Evolutionary conservation across 2,888 invertebrate genomes (phyloP).

Genomic region (Macrophya alboannulata): DNA sequence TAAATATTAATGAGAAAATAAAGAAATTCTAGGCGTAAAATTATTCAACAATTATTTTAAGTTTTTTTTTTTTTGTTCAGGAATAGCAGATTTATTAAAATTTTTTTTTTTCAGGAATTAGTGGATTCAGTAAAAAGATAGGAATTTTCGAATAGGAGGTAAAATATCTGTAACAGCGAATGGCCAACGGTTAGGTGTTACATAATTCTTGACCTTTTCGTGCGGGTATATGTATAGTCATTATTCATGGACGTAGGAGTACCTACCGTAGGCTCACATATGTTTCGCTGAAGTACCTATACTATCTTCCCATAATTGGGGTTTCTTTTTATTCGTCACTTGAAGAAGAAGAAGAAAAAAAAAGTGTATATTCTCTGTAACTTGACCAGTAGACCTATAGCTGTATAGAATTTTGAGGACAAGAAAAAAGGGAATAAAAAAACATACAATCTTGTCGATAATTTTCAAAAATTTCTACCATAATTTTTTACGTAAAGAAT

Average conservation of each 20-base stretch:
- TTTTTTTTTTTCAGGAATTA: no score
- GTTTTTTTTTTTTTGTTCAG: no score
- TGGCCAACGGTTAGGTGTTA: conserved; percentile 4
- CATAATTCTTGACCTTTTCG: conserved; percentile 35
- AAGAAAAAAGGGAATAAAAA: no score
- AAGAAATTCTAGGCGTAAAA: no score
- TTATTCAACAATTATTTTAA: no score
- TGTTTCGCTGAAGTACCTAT: not conserved
- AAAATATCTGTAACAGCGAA: not conserved
- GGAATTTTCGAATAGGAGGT: not conserved
- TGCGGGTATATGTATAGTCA: not conserved
- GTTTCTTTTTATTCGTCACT: not conserved
- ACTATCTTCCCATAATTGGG: not conserved
- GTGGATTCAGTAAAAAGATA: not conserved
- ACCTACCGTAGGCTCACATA: not conserved
- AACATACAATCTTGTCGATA: no score
- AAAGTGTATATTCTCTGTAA: not conserved
- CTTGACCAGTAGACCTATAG: not conserved
- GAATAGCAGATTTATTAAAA: no score
- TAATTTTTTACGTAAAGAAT: no score
- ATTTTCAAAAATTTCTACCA: no score
- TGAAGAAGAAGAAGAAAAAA: no score
- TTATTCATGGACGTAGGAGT: not conserved
- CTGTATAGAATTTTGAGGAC: no score
- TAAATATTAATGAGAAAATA: no score